Base-by-base conservation (phyloP, 2,888 invertebrate genomes). In the Eupeodes latifasciatus region DNA sequence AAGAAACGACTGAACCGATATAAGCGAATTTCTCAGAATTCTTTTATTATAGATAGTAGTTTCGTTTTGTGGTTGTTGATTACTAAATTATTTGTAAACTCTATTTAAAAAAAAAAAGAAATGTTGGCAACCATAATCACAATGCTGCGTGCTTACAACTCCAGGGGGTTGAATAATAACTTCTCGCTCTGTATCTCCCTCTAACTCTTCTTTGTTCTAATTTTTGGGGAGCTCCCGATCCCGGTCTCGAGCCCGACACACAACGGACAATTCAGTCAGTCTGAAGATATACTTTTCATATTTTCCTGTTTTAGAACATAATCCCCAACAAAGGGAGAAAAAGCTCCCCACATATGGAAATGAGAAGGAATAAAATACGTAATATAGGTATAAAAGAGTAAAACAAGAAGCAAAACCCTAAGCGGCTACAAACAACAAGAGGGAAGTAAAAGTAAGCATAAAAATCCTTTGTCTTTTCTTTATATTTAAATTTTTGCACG, bases 401-500 rank as follows among this genome's bases (percentile, higher is more conserved):
- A 6, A 64, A 16, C 5, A n/a, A 64, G 9, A 64, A 27, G 7
- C n/a, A 44, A 44, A 64, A 64, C 36, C 12, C 0, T 16, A 47
- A 10, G 47, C 51, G 36, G 2, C 36, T 36, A 36, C 36, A 76
- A 49, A 19, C 19, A 5, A 27, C 14, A 62, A 55, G 75, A 40
- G 47, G 71, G 67, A 78, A 51, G 67, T 44, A 40, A 40, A 40
- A 40, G 40, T 40, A 40, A 61, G 57, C 27, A 27, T 36, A 36
- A 36, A 64, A 55, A 74, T 77, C 77, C 83, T 81, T 83, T 84
- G 87, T 87, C 80, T 77, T 74, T 59, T 72, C 66, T 61, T 81
- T 81, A 83, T 81, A 83, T 83, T 77, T 74, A 87, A 84, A 87
- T 7, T 1, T 81, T 80, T 77, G 74, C 87, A 87, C 87, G 87